Percentiles rank a stretch among this genome's conserved stretches.
Conservation (phyloP, 2,113 vertebrate genomes). For the Nycticorax nycticorax region DNA sequence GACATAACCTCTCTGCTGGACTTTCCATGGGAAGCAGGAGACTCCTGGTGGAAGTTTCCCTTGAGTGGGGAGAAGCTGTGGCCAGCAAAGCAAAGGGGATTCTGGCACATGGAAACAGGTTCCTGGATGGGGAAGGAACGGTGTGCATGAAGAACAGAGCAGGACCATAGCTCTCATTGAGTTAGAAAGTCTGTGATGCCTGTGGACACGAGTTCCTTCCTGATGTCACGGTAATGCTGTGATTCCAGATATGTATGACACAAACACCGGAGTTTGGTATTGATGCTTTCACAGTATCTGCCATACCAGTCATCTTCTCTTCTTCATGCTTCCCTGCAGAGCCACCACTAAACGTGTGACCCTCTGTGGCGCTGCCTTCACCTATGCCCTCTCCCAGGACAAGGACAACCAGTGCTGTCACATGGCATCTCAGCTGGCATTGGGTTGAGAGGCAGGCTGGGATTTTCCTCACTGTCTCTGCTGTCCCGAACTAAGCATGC, state of each 20-base stretch:
- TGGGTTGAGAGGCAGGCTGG: not conserved
- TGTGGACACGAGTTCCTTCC: not conserved
- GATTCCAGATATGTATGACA: not conserved
- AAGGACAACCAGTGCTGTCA: not conserved
- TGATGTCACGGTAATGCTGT: not conserved
- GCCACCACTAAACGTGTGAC: accelerated
- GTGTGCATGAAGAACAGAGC: not conserved
- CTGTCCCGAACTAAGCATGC: not conserved
- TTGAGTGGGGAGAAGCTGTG: not conserved
- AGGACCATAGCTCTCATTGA: not conserved
- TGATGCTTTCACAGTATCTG: not conserved
- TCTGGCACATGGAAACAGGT: not conserved
- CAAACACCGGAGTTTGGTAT: not conserved
- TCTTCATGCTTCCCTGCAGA: not conserved
- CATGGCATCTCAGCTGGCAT: not conserved
- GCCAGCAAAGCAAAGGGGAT: not conserved
- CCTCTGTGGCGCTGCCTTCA: not conserved
- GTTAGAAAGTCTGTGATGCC: not conserved
- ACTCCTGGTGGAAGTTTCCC: not conserved
- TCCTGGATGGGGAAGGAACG: not conserved
- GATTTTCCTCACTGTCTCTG: not conserved
- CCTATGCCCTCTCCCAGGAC: not conserved
- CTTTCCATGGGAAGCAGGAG: not conserved
- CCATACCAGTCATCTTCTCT: not conserved
- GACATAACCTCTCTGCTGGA: not conserved